Conservation (phyloP, 30 jellyfish, hydroid and myxozoan species). For the Mastigias papua region DNA sequence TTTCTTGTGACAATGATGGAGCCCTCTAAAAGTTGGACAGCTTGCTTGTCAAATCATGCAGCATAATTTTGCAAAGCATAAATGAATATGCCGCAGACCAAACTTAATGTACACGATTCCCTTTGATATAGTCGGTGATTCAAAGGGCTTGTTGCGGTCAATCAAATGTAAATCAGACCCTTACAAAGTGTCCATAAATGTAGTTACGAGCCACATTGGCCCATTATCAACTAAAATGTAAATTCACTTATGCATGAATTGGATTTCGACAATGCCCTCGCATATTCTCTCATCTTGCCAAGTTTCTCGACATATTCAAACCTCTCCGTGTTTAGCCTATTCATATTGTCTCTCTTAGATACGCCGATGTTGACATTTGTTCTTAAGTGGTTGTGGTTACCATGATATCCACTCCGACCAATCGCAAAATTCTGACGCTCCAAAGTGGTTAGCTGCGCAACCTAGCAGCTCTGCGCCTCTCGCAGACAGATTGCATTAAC, state of each 20-base stretch:
- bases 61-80: constrained; percentile 4
- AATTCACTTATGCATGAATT: constrained; percentile 44
- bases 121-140: constrained; percentile 49
- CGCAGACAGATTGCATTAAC: constrained; percentile 15
- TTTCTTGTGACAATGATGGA: constrained; percentile 2
- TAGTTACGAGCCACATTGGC: constrained; percentile 35
- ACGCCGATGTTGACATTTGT: constrained; percentile 79
- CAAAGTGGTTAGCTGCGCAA: constrained; percentile 33
- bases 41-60: constrained; percentile 5
- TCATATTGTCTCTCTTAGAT: constrained; percentile 59
- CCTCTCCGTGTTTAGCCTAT: constrained; percentile 17
- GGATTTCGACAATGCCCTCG: constrained; percentile 39
- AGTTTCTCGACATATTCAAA: constrained; percentile 13
- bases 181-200: constrained; percentile 59
- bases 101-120: constrained; percentile 25
- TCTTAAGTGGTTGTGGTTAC: constrained; percentile 60
- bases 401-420: constrained; percentile 44
- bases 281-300: constrained; percentile 11
- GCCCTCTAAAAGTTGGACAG: constrained; percentile 13
- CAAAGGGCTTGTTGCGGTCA: constrained; percentile 49
- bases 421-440: constrained; percentile 21
- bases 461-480: not conserved
- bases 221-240: constrained; percentile 31
- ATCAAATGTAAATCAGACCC: constrained; percentile 19
- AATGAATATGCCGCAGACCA: constrained; percentile 50